These are phyloP conservation scores for Calyptomena viridis DNA, from an alignment of 2,113 vertebrate genomes.

Conservation along the genomic window DNA sequence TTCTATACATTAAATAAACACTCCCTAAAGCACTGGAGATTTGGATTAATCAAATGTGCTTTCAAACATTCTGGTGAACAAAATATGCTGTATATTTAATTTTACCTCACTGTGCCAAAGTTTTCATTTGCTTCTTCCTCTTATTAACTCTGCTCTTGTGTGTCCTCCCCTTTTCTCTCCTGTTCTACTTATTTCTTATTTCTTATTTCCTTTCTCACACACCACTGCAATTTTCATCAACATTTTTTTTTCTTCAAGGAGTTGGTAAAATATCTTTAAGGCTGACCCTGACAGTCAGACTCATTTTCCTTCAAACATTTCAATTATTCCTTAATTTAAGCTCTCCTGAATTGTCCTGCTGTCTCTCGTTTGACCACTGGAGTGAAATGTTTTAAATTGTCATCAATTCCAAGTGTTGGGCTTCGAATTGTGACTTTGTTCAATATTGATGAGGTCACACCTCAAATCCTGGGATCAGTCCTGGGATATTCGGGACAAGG, in stretches of 20 bases:
- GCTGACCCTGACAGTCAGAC: background rate
- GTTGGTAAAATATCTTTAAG: background rate
- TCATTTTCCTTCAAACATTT: constrained; percentile 47
- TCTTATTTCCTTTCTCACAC: background rate
- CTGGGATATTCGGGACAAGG: no score
- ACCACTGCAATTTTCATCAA: background rate
- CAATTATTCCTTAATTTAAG: constrained; percentile 16
- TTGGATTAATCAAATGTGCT: background rate
- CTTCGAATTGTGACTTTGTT: background rate
- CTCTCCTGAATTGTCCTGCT: background rate
- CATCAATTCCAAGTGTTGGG: rapidly evolving
- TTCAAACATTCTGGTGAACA: background rate
- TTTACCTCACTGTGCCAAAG: background rate
- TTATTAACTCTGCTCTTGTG: background rate
- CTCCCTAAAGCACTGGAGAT: background rate
- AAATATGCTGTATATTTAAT: background rate
- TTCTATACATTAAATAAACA: background rate
- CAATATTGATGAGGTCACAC: background rate
- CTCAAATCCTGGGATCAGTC: background rate
- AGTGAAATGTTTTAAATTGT: background rate
- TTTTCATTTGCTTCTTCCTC: background rate
- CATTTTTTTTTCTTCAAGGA: background rate
- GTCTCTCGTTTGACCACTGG: background rate
- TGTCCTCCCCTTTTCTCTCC: background rate
- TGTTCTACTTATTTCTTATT: background rate